These are phyloP conservation scores for Hesperophylax magnus DNA, from an alignment of 1,140 invertebrate genomes.

Conservation along the genomic window DNA sequence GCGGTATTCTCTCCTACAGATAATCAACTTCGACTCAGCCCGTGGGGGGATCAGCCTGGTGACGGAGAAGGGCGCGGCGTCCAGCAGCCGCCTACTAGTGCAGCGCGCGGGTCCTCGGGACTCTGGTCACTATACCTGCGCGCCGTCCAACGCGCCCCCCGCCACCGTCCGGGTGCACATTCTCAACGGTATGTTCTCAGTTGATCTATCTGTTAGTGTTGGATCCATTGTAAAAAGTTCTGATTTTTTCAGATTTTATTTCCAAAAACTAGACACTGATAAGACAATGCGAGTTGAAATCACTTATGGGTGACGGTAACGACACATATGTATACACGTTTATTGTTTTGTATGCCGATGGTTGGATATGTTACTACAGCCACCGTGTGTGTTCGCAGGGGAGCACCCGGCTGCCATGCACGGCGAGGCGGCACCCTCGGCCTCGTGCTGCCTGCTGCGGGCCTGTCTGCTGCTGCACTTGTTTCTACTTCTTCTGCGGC, in stretches of 20 bases:
- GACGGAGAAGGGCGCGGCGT: constrained; percentile 84
- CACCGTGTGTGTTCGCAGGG: background rate
- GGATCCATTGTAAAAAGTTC: no score
- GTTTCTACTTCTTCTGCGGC: constrained; percentile 1
- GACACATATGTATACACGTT: no score
- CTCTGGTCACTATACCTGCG: constrained; percentile 82
- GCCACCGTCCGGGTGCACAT: constrained; percentile 84
- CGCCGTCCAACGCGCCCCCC: constrained; percentile 84
- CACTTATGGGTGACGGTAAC: no score
- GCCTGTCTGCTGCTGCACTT: constrained; percentile 45
- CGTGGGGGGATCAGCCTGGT: constrained; percentile 83
- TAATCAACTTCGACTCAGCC: constrained; percentile 86
- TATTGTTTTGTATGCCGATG: no score
- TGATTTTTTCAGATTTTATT: no score
- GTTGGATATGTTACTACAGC: no score
- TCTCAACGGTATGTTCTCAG: constrained; percentile 74
- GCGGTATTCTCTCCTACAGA: constrained; percentile 62
- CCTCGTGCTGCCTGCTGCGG: constrained; percentile 48
- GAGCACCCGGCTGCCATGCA: constrained; percentile 55
- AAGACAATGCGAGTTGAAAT: no score
- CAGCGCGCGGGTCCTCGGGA: constrained; percentile 82
- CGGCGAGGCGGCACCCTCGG: constrained; percentile 51
- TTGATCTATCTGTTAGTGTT: no score
- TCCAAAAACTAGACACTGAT: no score
- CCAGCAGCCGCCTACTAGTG: constrained; percentile 84